Evolutionary conservation across 2,113 vertebrate species (phyloP).

Genomic region (Chlamydotis undulata): DNA sequence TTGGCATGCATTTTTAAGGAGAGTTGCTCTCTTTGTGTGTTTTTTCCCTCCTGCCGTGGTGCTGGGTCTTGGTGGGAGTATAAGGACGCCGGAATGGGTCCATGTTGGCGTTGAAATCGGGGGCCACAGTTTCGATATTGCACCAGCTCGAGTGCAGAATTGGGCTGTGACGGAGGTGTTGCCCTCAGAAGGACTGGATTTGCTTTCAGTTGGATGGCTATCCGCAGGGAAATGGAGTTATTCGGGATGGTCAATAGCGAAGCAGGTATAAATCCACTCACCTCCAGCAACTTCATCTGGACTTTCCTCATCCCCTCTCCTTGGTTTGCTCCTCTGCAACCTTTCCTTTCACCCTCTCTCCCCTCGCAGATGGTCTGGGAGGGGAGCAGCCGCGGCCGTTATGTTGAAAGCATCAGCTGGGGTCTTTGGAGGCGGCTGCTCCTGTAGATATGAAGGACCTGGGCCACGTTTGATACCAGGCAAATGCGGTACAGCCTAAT

Average conservation of each 20-base stretch:
- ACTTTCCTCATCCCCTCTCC: not conserved
- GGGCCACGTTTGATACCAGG: slow-evolving; percentile 55
- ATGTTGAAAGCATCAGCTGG: slow-evolving; percentile 46
- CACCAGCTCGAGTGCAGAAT: not conserved
- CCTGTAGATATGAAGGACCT: slow-evolving; percentile 51
- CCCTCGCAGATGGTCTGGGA: slow-evolving; percentile 62
- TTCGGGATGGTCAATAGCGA: not conserved
- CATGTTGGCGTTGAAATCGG: accelerated
- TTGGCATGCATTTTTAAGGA: not conserved
- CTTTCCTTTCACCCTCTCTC: not conserved
- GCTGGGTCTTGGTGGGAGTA: accelerated
- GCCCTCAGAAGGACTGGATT: not conserved
- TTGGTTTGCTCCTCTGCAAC: not conserved
- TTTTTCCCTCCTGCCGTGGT: not conserved
- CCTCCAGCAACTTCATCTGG: not conserved
- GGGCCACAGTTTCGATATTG: accelerated
- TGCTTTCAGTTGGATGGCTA: not conserved
- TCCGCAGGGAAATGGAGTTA: slow-evolving; percentile 28
- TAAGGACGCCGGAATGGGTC: accelerated
- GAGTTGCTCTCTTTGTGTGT: not conserved
- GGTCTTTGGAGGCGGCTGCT: slow-evolving; percentile 59
- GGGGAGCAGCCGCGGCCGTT: not conserved
- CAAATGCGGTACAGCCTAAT: slow-evolving; percentile 52
- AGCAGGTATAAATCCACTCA: not conserved
- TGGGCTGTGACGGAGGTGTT: not conserved